Evolutionary conservation across 2,113 vertebrate species (phyloP).

Genomic region (Lipophrys pholis): DNA sequence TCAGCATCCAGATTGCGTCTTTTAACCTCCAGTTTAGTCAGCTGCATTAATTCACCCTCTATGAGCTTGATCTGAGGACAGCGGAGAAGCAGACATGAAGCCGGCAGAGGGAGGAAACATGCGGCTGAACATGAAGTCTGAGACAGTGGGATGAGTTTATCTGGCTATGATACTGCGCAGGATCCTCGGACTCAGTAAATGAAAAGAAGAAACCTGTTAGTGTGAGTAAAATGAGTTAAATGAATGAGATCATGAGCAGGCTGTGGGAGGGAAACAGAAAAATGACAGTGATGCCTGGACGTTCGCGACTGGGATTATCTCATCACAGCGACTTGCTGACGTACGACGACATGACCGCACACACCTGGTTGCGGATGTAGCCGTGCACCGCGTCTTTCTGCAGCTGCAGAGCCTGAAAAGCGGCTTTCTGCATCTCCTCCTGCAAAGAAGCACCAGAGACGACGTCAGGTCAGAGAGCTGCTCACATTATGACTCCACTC

Average conservation of each 20-base stretch:
- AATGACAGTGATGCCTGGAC: background rate
- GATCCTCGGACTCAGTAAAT: background rate
- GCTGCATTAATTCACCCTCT: slow-evolving; percentile 97
- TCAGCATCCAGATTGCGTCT: slow-evolving; percentile 94
- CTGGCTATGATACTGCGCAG: background rate
- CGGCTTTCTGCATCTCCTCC: slow-evolving; percentile 96
- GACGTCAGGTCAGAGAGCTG: background rate
- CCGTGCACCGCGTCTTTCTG: slow-evolving; percentile 92
- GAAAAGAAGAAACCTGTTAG: background rate
- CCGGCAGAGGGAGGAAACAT: slow-evolving; percentile 45
- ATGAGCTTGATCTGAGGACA: slow-evolving; percentile 99
- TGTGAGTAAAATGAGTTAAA: slow-evolving; percentile 5
- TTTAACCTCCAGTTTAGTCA: slow-evolving; percentile 99
- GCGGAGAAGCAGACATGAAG: slow-evolving; percentile 80
- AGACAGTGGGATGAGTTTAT: slow-evolving; percentile 26
- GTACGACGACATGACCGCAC: background rate
- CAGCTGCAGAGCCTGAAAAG: slow-evolving; percentile 95
- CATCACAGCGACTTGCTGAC: background rate
- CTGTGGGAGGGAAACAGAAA: background rate
- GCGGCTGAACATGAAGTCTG: slow-evolving; percentile 22
- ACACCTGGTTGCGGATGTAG: slow-evolving; percentile 93
- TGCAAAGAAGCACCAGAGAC: slow-evolving; percentile 61
- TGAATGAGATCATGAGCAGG: slow-evolving; percentile 3
- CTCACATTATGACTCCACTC: background rate
- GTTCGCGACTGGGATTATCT: background rate